Evolutionary conservation across 2,888 invertebrate species (phyloP).

Genomic region (Melinaea menophilus): DNA sequence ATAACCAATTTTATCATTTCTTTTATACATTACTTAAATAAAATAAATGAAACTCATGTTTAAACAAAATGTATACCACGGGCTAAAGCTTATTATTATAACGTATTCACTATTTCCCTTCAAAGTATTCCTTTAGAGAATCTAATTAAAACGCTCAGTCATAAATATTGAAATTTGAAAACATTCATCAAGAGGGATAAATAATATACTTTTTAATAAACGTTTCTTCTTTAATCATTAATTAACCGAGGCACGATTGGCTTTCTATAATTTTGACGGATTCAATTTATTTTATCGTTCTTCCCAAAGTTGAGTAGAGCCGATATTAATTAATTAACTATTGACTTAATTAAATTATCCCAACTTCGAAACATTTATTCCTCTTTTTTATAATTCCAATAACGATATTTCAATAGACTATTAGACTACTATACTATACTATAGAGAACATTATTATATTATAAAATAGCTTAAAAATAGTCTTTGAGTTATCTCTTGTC

Average conservation of each 20-base stretch:
- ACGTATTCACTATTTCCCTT: no score
- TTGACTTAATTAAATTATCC: constrained; percentile 66
- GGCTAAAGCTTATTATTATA: neutral
- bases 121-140: constrained; percentile 14
- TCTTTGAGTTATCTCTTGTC: no score
- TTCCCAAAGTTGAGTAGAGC: constrained; percentile 52
- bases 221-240: constrained; percentile 51
- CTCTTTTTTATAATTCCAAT: constrained; percentile 20
- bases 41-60: neutral
- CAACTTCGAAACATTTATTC: constrained; percentile 52
- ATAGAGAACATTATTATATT: neutral
- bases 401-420: neutral
- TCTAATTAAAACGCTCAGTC: constrained; percentile 21
- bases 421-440: no score
- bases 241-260: constrained; percentile 57
- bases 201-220: constrained; percentile 46
- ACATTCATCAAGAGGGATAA: constrained; percentile 31
- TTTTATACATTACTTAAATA: no score
- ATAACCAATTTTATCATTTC: no score
- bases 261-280: constrained; percentile 69
- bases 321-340: constrained; percentile 71
- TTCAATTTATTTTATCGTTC: constrained; percentile 67
- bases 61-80: neutral
- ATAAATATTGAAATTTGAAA: constrained; percentile 15
- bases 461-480: no score